phyloP scores from a whole-genome alignment of 2,888 invertebrate species.

The Parelbella ahira region DNA sequence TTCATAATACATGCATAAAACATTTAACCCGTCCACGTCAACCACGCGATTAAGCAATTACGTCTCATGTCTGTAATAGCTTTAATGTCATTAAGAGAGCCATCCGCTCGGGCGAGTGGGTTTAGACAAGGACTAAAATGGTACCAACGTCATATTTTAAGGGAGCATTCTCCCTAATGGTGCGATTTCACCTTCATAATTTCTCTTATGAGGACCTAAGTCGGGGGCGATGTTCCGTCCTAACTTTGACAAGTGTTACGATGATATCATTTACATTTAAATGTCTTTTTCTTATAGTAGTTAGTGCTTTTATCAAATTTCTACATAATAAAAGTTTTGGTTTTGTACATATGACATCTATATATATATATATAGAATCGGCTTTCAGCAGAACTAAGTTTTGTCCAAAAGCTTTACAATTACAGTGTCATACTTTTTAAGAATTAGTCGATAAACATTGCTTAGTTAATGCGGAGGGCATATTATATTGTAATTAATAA shows the following conservation, averaged over 20 bases:
- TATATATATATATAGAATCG: too few species aligned
- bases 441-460: too few species aligned
- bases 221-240: conserved; percentile 38
- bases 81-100: conserved; percentile 24
- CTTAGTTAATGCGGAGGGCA: too few species aligned
- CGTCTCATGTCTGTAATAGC: conserved; percentile 18
- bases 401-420: too few species aligned
- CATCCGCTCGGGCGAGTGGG: conserved; percentile 18
- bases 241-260: too few species aligned
- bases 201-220: conserved; percentile 49
- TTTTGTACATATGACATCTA: too few species aligned
- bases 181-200: conserved; percentile 53
- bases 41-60: conserved; percentile 23
- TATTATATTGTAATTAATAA: too few species aligned
- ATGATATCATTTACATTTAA: too few species aligned
- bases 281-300: too few species aligned
- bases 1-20: conserved; percentile 13
- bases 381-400: too few species aligned
- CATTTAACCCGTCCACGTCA: conserved; percentile 10
- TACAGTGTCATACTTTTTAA: too few species aligned
- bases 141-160: conserved; percentile 39
- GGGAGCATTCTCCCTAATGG: conserved; percentile 46
- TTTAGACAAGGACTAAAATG: conserved; percentile 33
- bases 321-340: too few species aligned
- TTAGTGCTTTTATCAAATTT: conserved; percentile 49